Percentiles rank a stretch among this genome's conserved stretches.
Evolutionary conservation across 2,113 vertebrate species (phyloP).

Genomic region (Sebastes schlegelii): DNA sequence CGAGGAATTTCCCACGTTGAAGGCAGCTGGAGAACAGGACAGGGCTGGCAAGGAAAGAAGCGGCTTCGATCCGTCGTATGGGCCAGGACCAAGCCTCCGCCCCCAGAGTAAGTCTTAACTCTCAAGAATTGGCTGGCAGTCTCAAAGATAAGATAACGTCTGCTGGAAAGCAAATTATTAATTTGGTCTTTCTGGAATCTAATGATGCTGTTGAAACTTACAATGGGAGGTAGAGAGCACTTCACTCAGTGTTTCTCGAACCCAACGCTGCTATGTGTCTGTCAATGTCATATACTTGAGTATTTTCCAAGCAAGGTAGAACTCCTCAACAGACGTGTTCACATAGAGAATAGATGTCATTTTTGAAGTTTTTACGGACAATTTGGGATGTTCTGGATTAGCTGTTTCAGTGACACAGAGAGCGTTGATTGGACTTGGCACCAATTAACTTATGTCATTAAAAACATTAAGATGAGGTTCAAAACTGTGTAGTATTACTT

Average conservation of each 20-base stretch:
- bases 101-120: constrained; percentile 91
- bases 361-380: background rate
- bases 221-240: background rate
- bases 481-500: background rate
- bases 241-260: background rate
- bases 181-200: constrained; percentile 8
- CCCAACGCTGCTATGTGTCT: background rate
- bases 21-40: constrained; percentile 99
- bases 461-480: background rate
- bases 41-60: constrained; percentile 99
- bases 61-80: constrained; percentile 99
- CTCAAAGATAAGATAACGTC: background rate
- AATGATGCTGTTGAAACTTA: background rate
- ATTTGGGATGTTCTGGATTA: background rate
- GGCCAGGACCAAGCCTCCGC: constrained; percentile 99
- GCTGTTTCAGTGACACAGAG: background rate
- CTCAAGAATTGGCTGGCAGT: background rate
- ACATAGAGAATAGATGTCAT: background rate
- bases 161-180: constrained; percentile 13
- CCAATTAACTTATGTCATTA: background rate
- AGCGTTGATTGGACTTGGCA: background rate
- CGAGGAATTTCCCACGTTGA: constrained; percentile 99
- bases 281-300: background rate
- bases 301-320: background rate
- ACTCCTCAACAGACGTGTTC: no score